Evolutionary conservation across 2,113 vertebrate genomes (phyloP), one percentile per base, ranked within the genome.

Genomic region (Regulus satrapa): DNA sequence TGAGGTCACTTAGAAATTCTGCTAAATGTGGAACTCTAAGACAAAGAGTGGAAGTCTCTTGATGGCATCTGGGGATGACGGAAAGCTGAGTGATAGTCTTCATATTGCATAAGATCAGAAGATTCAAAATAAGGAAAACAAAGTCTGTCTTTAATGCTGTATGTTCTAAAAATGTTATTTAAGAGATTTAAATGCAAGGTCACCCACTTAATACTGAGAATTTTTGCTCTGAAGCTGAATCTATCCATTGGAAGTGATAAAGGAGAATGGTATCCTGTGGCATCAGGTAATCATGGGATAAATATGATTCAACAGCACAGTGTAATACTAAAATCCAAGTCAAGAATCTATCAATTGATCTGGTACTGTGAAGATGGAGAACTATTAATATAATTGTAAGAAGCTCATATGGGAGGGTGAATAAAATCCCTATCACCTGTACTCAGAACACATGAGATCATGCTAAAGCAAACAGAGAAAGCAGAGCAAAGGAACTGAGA

Each of bases 21-120:
- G 9, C 20, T 69, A 69, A 80, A 77, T 41, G 5, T 24, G 63
- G 18, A 69, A 9, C 12, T 45, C 16, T 64, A 15, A 8, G 34
- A 49, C 5, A 36, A 64, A 31, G 23, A 83, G 5, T 15, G 5
- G 18, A 93, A 87, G 4, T 59, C 41, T 64, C n/a, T 25, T 81
- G 62, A 61, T 36, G 43, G 51, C 3, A 66, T n/a, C 28, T 68
- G 40, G 14, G 0, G 0, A 25, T 40, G 19, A 64, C 5, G n/a
- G 48, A 72, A 92, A 87, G 19, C 41, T 61, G 46, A 66, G 25
- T 26, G 21, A 61, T 9, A 55, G 20, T 18, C 29, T 55, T 18
- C 28, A 14, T 23, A 61, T 12, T 63, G n/a, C 20, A 72, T n/a
- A 63, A 17, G 9, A 46, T 40, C 23, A 56, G 45, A 71, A 78